Conservation (phyloP, 1,140 invertebrate species). For the Drosophila kanapiae region DNA sequence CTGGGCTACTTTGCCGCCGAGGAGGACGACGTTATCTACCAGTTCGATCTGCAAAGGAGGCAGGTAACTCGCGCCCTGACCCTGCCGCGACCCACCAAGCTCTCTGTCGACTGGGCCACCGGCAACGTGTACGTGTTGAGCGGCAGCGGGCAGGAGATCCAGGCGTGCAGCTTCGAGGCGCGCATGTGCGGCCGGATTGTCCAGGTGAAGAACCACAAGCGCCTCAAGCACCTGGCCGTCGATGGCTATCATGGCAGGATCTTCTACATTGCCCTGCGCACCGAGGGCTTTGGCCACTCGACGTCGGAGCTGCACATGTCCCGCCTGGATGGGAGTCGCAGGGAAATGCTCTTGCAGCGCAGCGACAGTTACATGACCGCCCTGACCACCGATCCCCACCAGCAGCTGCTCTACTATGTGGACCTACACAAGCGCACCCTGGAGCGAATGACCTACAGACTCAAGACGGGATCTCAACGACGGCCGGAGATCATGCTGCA, state of each 20-base stretch:
- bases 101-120: conserved; percentile 91
- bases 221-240: conserved; percentile 86
- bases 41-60: conserved; percentile 62
- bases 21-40: conserved; percentile 76
- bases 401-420: conserved; percentile 89
- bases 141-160: conserved; percentile 86
- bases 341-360: conserved; percentile 77
- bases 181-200: conserved; percentile 88
- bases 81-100: conserved; percentile 88
- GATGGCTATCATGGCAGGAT: conserved; percentile 86
- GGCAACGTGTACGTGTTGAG: conserved; percentile 92
- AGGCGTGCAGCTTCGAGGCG: conserved; percentile 87
- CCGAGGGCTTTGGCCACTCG: conserved; percentile 82
- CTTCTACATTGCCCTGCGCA: conserved; percentile 87
- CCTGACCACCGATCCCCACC: conserved; percentile 89
- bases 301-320: conserved; percentile 87
- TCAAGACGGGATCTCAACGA: conserved; percentile 85
- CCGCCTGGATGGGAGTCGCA: conserved; percentile 88
- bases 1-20: conserved; percentile 85
- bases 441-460: conserved; percentile 87
- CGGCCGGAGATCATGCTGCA: conserved; percentile 86
- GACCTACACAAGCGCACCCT: conserved; percentile 88
- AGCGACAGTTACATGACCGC: conserved; percentile 87
- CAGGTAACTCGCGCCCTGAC: conserved; percentile 85
- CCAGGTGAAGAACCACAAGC: conserved; percentile 71